A percentile compares a stretch with the other conserved stretches of the same genome.
Evolutionary conservation across 2,888 invertebrate genomes (phyloP).

Genomic region (Oscheius myriophilus): DNA sequence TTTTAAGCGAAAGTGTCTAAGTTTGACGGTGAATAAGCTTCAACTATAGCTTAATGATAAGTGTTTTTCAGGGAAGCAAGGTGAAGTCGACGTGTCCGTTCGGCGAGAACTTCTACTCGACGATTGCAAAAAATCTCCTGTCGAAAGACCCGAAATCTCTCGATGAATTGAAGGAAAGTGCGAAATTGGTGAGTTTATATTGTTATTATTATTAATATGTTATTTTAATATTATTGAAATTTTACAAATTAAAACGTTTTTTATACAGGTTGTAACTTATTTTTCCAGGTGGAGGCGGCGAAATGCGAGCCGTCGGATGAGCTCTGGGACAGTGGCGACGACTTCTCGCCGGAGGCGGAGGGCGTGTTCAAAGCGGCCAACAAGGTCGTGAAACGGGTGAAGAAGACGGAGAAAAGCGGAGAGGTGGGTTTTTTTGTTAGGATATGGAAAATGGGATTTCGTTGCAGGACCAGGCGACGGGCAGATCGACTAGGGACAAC

Average conservation of each 20-base stretch:
- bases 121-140: constrained; percentile 2
- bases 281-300: constrained; percentile 10
- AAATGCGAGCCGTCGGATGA: constrained; percentile 13
- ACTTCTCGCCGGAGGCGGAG: constrained; percentile 20
- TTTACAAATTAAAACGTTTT: too few species aligned
- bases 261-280: too few species aligned
- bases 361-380: constrained; percentile 10
- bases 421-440: too few species aligned
- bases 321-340: constrained; percentile 26
- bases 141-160: constrained; percentile 20
- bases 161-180: constrained; percentile 15
- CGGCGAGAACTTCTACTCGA: constrained; percentile 18
- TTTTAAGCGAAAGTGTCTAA: too few species aligned
- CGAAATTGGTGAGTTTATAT: constrained; percentile 10
- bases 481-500: too few species aligned
- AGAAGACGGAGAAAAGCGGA: background rate
- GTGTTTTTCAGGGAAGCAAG: too few species aligned
- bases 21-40: too few species aligned
- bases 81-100: constrained; percentile 10
- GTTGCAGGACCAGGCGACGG: too few species aligned
- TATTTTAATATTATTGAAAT: background rate
- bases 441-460: too few species aligned
- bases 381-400: constrained; percentile 2
- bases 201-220: background rate
- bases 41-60: too few species aligned